Conservation (phyloP, 2,888 invertebrate species). For the Thyatira batis region DNA sequence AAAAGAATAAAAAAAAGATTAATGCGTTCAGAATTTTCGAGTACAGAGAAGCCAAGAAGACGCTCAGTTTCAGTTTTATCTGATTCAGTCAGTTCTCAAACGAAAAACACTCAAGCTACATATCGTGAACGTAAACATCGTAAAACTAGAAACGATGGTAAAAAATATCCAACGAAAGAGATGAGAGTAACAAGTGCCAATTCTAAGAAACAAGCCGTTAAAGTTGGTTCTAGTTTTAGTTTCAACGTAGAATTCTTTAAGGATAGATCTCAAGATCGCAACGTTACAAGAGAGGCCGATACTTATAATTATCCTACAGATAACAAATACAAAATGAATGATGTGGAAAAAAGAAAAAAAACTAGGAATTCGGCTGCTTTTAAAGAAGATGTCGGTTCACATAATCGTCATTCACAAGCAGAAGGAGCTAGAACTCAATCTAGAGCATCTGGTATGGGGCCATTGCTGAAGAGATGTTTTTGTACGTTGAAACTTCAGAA, state of each 20-base stretch:
- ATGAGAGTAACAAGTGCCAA: neutral
- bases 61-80: constrained; percentile 10
- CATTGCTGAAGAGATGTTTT: constrained; percentile 33
- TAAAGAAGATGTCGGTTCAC: neutral
- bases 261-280: constrained; percentile 12
- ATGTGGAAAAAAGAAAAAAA: neutral
- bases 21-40: constrained; percentile 12
- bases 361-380: neutral
- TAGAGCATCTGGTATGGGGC: constrained; percentile 18
- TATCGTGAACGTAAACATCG: neutral
- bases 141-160: neutral
- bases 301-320: neutral
- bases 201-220: neutral
- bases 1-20: constrained; percentile 32
- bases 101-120: constrained; percentile 10
- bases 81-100: constrained; percentile 8
- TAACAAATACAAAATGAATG: neutral
- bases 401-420: constrained; percentile 13
- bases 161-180: neutral
- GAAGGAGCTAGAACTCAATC: constrained; percentile 13
- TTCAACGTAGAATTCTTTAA: constrained; percentile 31
- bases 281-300: neutral
- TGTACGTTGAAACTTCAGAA: constrained; percentile 36
- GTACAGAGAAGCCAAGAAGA: constrained; percentile 12
- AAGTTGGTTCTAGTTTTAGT: constrained; percentile 23